Conservation (phyloP, 2,888 invertebrate species). For the Silvanus unidentatus region DNA sequence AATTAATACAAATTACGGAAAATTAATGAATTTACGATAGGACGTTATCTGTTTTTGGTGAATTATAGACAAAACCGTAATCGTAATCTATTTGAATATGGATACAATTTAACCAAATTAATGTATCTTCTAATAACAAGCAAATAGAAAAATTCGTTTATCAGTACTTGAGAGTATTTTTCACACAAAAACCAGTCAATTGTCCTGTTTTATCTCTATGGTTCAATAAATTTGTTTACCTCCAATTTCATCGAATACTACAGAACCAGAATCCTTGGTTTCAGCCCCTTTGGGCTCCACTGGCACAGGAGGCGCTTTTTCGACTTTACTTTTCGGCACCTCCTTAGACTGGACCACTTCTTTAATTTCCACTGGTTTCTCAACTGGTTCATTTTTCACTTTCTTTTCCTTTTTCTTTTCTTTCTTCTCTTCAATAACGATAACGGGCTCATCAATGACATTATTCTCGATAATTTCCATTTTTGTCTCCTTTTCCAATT, state of each 20-base stretch:
- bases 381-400: conserved; percentile 23
- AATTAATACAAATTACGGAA: no score
- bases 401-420: conserved; percentile 39
- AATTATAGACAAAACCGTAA: no score
- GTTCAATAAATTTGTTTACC: conserved; percentile 41
- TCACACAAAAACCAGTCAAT: not conserved
- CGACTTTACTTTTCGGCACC: conserved; percentile 19
- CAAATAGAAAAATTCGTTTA: no score
- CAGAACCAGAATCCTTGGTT: conserved; percentile 26
- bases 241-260: conserved; percentile 56
- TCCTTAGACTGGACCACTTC: conserved; percentile 22
- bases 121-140: no score
- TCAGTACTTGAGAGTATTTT: not conserved
- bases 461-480: conserved; percentile 34
- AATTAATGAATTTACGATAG: no score
- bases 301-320: conserved; percentile 27
- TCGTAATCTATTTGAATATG: no score
- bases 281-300: conserved; percentile 9
- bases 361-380: conserved; percentile 15
- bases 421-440: conserved; percentile 37
- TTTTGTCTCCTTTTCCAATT: conserved; percentile 36
- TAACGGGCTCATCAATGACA: conserved; percentile 13
- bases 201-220: not conserved
- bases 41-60: no score
- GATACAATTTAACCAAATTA: no score